A percentile compares a stretch with the other conserved stretches of the same genome.
phyloP scores from a whole-genome alignment of 2,888 invertebrate species.

The Clitarchus hookeri region DNA sequence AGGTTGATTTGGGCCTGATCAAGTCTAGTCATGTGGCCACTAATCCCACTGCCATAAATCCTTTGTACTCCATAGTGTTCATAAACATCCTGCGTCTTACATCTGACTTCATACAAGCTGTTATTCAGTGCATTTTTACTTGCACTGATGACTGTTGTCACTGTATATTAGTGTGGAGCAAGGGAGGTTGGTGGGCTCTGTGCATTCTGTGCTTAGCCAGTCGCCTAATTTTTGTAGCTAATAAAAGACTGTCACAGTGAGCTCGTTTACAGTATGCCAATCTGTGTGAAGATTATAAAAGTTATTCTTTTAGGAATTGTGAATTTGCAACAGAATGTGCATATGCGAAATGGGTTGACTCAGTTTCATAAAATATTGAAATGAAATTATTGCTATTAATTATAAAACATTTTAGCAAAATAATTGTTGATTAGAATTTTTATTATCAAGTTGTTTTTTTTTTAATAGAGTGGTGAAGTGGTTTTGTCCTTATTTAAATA shows the following conservation, averaged over 20 bases:
- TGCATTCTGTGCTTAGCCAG: neutral
- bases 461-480: neutral
- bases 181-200: neutral
- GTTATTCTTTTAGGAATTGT: neutral
- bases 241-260: neutral
- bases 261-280: neutral
- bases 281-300: neutral
- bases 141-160: neutral
- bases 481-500: neutral
- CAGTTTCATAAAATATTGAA: neutral
- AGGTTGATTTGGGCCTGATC: neutral
- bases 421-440: constrained; percentile 7
- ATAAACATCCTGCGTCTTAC: neutral
- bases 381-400: neutral
- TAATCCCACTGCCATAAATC: constrained; percentile 11
- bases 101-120: neutral
- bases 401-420: neutral
- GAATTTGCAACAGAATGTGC: neutral
- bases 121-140: constrained; percentile 1
- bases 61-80: constrained; percentile 7
- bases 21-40: constrained; percentile 14
- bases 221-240: neutral
- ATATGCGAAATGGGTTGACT: neutral
- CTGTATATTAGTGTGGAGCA: neutral
- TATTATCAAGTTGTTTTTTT: neutral